These are phyloP conservation scores for Wiebesia pumilae DNA, from an alignment of 1,140 invertebrate genomes.

Conservation along the genomic window DNA sequence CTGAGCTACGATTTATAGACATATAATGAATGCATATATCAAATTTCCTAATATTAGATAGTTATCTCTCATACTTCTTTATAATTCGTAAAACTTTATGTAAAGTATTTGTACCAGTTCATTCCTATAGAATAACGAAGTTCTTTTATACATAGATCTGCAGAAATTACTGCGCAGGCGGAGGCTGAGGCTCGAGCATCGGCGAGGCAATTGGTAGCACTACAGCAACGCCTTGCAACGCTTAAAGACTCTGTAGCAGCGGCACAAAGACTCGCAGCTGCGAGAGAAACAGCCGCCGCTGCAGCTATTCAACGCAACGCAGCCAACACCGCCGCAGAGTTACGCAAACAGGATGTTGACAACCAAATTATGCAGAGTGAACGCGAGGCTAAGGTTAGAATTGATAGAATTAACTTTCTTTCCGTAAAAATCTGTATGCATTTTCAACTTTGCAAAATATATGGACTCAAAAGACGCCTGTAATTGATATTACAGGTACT, in stretches of 20 bases:
- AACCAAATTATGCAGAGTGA: conserved; percentile 71
- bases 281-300: conserved; percentile 70
- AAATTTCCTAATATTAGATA: background rate
- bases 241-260: conserved; percentile 71
- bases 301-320: conserved; percentile 72
- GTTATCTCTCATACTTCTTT: no score
- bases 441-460: conserved; percentile 27
- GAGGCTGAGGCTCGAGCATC: conserved; percentile 67
- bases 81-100: no score
- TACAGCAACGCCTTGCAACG: conserved; percentile 72
- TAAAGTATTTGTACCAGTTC: no score
- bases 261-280: conserved; percentile 71
- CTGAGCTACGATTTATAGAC: background rate
- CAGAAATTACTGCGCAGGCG: conserved; percentile 69
- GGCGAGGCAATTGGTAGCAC: conserved; percentile 68
- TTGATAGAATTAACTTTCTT: no score
- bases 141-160: conserved; percentile 58
- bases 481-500: no score
- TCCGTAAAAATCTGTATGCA: conserved; percentile 11
- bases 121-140: no score
- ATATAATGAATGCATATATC: background rate
- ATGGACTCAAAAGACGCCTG: background rate
- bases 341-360: conserved; percentile 73
- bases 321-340: conserved; percentile 69
- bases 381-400: conserved; percentile 68